These are phyloP conservation scores for Tokudaia tokunoshimensis DNA, from an alignment of 2,797 vertebrate species.

Conservation along the genomic window DNA sequence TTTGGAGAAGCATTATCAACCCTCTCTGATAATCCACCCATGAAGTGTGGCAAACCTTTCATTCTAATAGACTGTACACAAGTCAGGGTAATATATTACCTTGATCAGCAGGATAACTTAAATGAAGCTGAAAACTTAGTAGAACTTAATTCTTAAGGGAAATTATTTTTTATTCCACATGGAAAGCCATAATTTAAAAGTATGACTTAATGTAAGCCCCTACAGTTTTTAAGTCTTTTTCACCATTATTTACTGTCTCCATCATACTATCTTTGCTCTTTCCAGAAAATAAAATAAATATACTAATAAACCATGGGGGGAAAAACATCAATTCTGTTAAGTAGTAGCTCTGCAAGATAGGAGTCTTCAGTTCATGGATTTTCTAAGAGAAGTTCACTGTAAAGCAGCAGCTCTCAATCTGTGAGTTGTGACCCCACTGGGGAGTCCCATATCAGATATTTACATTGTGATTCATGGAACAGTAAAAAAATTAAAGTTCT, in stretches of 20 bases:
- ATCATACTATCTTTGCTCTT: slow-evolving; percentile 36
- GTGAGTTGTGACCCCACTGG: not conserved
- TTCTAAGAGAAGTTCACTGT: not conserved
- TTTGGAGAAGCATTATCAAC: not conserved
- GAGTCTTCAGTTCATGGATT: not conserved
- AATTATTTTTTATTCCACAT: slow-evolving; percentile 40
- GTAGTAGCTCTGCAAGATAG: not conserved
- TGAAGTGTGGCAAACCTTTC: slow-evolving; percentile 51
- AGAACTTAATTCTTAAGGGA: not conserved
- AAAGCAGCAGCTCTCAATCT: not conserved
- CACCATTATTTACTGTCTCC: slow-evolving; percentile 21
- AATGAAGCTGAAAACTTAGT: not conserved
- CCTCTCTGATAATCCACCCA: not conserved
- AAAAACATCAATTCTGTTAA: not conserved
- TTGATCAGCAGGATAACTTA: not conserved
- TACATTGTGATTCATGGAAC: not conserved
- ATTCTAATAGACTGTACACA: slow-evolving; percentile 14
- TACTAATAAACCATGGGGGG: not conserved
- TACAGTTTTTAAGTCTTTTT: slow-evolving; percentile 10
- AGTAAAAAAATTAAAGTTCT: not conserved
- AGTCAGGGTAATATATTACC: accelerated
- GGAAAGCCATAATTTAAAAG: not conserved
- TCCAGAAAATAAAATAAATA: slow-evolving; percentile 66
- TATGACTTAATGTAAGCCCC: slow-evolving; percentile 34
- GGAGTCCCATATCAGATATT: not conserved